Evolutionary conservation across 2,113 vertebrate genomes (phyloP).

Genomic region (Chaetodon auriga): DNA sequence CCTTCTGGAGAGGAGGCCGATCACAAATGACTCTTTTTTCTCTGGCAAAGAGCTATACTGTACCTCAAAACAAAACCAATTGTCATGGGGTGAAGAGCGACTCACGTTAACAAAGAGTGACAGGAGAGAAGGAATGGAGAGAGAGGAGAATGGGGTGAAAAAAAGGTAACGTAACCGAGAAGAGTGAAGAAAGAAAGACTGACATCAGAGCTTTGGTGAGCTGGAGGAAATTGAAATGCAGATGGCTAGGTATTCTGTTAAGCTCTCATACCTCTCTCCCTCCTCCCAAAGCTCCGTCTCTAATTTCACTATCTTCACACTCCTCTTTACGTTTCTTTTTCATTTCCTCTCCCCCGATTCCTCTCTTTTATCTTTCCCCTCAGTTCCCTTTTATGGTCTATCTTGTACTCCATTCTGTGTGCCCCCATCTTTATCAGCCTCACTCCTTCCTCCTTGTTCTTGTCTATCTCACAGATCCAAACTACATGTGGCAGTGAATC

Average conservation of each 20-base stretch:
- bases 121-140: neutral
- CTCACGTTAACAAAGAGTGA: constrained; percentile 43
- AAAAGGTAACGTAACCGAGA: constrained; percentile 25
- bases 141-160: constrained; percentile 18
- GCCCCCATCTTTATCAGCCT: constrained; percentile 51
- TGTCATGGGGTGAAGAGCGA: constrained; percentile 2
- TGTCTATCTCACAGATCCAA: constrained; percentile 55
- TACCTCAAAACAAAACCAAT: constrained; percentile 21
- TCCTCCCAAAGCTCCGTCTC: constrained; percentile 35
- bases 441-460: constrained; percentile 30
- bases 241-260: constrained; percentile 31
- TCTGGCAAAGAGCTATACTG: neutral
- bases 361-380: constrained; percentile 54
- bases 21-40: neutral
- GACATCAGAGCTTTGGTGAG: constrained; percentile 32
- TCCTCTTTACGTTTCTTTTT: constrained; percentile 36
- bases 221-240: constrained; percentile 59
- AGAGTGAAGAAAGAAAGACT: neutral
- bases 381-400: constrained; percentile 41
- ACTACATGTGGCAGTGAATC: constrained; percentile 60
- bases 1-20: neutral
- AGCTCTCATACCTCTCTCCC: constrained; percentile 39
- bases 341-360: constrained; percentile 11
- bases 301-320: constrained; percentile 42
- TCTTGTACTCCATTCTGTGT: constrained; percentile 32